Percentiles rank a stretch among this genome's conserved stretches.
Evolutionary conservation across 1,140 invertebrate species (phyloP).

Genomic region (Chrysomallon squamiferum): DNA sequence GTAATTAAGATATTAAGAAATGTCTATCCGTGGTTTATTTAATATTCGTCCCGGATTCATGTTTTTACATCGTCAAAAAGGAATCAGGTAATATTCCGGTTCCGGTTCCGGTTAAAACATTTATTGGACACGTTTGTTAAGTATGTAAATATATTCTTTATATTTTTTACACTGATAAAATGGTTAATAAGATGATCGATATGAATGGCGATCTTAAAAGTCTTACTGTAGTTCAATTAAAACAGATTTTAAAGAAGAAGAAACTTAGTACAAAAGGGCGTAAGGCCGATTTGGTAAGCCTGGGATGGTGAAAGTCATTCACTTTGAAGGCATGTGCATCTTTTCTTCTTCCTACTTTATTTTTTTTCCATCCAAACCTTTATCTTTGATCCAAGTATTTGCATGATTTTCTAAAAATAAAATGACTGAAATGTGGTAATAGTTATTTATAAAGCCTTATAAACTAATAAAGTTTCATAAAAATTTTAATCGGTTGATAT

Average conservation of each 20-base stretch:
- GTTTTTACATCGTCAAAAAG: no score
- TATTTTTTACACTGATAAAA: not conserved
- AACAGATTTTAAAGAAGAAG: conserved; percentile 25
- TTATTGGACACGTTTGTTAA: conserved; percentile 1
- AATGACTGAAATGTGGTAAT: no score
- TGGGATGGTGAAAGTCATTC: not conserved
- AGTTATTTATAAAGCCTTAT: no score
- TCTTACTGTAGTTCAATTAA: conserved; percentile 25
- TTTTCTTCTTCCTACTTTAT: not conserved
- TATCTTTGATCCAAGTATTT: no score
- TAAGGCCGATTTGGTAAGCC: conserved; percentile 36
- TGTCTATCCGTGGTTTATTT: no score
- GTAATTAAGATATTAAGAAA: no score
- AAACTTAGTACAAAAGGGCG: conserved; percentile 29
- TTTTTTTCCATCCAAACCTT: not conserved
- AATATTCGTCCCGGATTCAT: no score
- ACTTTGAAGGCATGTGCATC: not conserved
- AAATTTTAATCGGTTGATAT: no score
- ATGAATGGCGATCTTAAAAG: conserved; percentile 7
- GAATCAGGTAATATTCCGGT: not conserved
- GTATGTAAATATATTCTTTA: not conserved
- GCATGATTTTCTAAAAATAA: no score
- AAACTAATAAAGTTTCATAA: no score
- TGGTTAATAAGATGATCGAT: not conserved
- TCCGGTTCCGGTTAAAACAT: not conserved